Evolutionary conservation across 92 coral and sea anemone species (phyloP).

Genomic region (Siderastrea siderea): DNA sequence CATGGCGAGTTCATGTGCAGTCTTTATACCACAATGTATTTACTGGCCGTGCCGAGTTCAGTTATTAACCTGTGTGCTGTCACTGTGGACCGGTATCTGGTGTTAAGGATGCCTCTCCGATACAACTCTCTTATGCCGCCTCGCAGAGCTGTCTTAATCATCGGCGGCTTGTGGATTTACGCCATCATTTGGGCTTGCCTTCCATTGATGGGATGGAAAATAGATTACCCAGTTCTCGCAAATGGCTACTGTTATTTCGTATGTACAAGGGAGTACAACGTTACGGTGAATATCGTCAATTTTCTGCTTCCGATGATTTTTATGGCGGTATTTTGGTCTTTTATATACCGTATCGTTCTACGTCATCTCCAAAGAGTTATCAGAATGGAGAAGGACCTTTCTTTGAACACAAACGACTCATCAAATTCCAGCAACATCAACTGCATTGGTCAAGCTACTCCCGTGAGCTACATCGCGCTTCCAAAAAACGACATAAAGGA

Average conservation of each 20-base stretch:
- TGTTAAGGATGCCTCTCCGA: conserved; percentile 81
- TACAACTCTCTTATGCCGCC: conserved; percentile 82
- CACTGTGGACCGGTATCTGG: conserved; percentile 84
- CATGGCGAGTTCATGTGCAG: conserved; percentile 80
- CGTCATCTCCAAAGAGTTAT: conserved; percentile 72
- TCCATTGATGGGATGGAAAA: conserved; percentile 81
- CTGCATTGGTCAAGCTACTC: conserved; percentile 35
- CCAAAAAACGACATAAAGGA: conserved; percentile 38
- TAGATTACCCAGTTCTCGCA: not conserved
- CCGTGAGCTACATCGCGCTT: conserved; percentile 24
- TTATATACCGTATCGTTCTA: conserved; percentile 78
- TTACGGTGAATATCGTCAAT: conserved; percentile 73
- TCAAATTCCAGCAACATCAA: conserved; percentile 45
- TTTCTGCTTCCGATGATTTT: conserved; percentile 85
- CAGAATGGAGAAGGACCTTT: conserved; percentile 72
- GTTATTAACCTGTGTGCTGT: conserved; percentile 89
- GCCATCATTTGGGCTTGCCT: conserved; percentile 77
- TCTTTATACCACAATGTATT: conserved; percentile 79
- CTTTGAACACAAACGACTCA: conserved; percentile 79
- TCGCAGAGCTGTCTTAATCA: conserved; percentile 64
- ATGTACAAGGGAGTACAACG: conserved; percentile 49
- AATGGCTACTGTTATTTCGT: conserved; percentile 43
- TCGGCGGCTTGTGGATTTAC: conserved; percentile 76
- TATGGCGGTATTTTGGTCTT: conserved; percentile 83
- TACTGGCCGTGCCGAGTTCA: conserved; percentile 84